Percentiles rank a stretch among this genome's conserved stretches.
Evolutionary conservation across 2,113 vertebrate species (phyloP).

Genomic region (Mirounga angustirostris): DNA sequence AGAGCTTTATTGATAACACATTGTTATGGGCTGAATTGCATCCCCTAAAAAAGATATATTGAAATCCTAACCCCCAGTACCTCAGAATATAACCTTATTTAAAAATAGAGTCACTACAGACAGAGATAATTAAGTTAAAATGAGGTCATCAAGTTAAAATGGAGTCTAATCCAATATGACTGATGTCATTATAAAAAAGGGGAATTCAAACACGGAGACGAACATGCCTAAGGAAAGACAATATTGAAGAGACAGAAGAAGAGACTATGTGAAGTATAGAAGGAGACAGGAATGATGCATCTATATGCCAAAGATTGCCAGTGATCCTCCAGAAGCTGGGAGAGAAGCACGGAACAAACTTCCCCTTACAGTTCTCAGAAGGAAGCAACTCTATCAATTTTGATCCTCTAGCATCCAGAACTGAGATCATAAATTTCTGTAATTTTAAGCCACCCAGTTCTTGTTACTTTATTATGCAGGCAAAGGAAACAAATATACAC

Average conservation of each 20-base stretch:
- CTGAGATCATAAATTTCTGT: neutral
- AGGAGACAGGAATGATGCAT: neutral
- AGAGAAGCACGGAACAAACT: neutral
- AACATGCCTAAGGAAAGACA: neutral
- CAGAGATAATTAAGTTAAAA: conserved; percentile 36
- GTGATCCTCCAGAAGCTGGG: too few relatives aligned
- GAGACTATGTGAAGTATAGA: neutral
- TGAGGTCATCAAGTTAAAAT: neutral
- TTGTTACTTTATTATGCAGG: neutral
- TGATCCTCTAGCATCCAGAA: neutral
- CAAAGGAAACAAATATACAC: neutral
- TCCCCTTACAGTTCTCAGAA: neutral
- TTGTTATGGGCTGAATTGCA: neutral
- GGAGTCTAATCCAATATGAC: neutral
- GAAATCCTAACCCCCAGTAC: neutral
- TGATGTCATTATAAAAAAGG: neutral
- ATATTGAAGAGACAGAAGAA: neutral
- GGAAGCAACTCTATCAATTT: neutral
- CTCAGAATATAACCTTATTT: neutral
- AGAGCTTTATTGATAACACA: neutral
- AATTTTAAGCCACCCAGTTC: neutral
- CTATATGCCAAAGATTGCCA: neutral
- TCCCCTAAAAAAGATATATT: neutral
- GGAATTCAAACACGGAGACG: neutral
- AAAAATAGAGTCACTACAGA: neutral